Conservation (phyloP, 2,797 vertebrate species). For the Sciaenops ocellatus region DNA sequence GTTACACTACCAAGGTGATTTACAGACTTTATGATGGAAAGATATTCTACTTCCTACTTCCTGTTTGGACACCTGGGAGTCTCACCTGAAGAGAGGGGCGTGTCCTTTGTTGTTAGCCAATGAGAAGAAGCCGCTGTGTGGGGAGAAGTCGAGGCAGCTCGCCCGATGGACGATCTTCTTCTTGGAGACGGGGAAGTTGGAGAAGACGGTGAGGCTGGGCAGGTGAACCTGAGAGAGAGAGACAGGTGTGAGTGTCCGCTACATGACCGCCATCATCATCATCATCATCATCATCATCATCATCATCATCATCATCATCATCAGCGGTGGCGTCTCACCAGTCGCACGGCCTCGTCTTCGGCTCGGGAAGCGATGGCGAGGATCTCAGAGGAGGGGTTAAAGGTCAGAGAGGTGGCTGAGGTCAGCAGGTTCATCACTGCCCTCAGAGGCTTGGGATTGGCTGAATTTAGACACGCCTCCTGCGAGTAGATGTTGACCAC, state of each 20-base stretch:
- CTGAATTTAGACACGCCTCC: conserved; percentile 87
- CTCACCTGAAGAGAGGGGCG: conserved; percentile 92
- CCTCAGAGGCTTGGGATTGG: conserved; percentile 89
- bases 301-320: neutral
- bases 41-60: too few species aligned
- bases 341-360: conserved; percentile 88
- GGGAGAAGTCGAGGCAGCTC: conserved; percentile 93
- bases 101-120: conserved; percentile 93
- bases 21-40: too few species aligned
- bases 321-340: conserved; percentile 82
- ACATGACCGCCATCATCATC: neutral
- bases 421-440: conserved; percentile 94
- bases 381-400: conserved; percentile 92
- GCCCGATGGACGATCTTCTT: conserved; percentile 84
- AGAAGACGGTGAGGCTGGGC: conserved; percentile 92
- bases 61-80: neutral
- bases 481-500: conserved; percentile 95
- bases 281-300: too few species aligned
- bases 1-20: too few species aligned
- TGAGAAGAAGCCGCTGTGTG: conserved; percentile 93
- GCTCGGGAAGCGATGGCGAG: conserved; percentile 90
- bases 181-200: conserved; percentile 91
- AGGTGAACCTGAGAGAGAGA: conserved; percentile 89
- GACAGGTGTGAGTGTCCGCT: too few species aligned
- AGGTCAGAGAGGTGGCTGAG: conserved; percentile 87